Percentiles rank a stretch among this genome's conserved stretches.
These are phyloP conservation scores for Phocides pigmalion DNA, from an alignment of 1,140 invertebrate genomes.

Conservation along the genomic window DNA sequence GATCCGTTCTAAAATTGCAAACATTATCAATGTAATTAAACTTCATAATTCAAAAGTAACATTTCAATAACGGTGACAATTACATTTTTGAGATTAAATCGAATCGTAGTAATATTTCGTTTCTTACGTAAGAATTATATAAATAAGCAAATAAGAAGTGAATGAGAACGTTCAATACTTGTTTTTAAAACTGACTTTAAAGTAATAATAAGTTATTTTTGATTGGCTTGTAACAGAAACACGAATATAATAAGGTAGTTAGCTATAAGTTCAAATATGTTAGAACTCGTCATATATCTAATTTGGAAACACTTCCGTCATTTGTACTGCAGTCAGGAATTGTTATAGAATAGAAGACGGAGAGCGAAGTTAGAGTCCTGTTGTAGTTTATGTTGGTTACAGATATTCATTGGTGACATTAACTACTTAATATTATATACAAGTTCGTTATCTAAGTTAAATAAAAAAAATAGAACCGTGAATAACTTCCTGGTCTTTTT, in stretches of 20 bases:
- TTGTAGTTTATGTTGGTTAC: too few relatives aligned
- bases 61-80: conserved; percentile 8
- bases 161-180: conserved; percentile 1
- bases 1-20: conserved; percentile 3
- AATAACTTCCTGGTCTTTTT: conserved; percentile 3
- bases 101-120: conserved; percentile 3
- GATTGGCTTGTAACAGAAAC: not conserved
- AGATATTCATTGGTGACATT: too few relatives aligned
- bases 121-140: conserved; percentile 4
- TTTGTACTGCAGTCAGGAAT: too few relatives aligned
- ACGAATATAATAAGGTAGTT: not conserved
- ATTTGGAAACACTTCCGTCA: too few relatives aligned
- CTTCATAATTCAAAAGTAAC: conserved; percentile 5
- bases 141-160: conserved; percentile 9
- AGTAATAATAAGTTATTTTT: not conserved
- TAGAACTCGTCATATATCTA: too few relatives aligned
- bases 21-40: conserved; percentile 10
- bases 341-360: too few relatives aligned
- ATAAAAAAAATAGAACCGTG: too few relatives aligned
- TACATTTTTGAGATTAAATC: conserved; percentile 13
- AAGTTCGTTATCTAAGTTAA: too few relatives aligned
- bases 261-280: not conserved
- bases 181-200: not conserved
- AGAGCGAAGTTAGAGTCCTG: too few relatives aligned
- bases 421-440: too few relatives aligned